Conservation (phyloP, 2,113 vertebrate genomes). For the Daphoenositta chrysoptera region DNA sequence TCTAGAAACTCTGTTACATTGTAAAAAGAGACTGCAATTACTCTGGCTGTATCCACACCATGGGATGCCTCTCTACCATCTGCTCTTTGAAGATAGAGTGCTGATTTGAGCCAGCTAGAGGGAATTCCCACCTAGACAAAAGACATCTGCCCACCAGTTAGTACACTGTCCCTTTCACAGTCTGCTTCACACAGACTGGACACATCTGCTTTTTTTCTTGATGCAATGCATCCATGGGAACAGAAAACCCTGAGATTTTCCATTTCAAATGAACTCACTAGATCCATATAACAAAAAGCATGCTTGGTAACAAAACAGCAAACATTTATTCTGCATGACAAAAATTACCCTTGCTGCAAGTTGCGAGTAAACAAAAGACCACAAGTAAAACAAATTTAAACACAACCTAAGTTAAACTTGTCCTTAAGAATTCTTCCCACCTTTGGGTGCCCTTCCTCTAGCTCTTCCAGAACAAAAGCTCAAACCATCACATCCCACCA, state of each 20-base stretch:
- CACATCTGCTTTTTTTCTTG: not conserved
- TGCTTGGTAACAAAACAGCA: not conserved
- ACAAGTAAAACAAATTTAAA: not conserved
- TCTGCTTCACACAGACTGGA: not conserved
- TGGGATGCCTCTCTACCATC: not conserved
- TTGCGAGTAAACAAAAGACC: not conserved
- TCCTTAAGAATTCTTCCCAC: not conserved
- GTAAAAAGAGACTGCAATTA: not conserved
- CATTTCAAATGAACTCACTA: not conserved
- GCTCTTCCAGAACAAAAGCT: not conserved
- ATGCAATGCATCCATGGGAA: not conserved
- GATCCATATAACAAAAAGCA: not conserved
- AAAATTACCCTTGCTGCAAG: not conserved
- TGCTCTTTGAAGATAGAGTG: not conserved
- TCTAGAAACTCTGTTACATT: not conserved
- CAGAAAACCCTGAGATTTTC: not conserved
- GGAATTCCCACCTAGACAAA: not conserved
- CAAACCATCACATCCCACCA: not conserved
- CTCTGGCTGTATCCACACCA: not conserved
- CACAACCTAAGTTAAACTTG: not conserved
- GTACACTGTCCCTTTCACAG: not conserved
- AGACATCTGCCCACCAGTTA: not conserved
- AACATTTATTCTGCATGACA: not conserved
- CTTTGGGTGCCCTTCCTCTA: not conserved
- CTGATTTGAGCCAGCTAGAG: not conserved